phyloP scores from a whole-genome alignment of 2,113 vertebrate species.

The Sialia sialis region DNA sequence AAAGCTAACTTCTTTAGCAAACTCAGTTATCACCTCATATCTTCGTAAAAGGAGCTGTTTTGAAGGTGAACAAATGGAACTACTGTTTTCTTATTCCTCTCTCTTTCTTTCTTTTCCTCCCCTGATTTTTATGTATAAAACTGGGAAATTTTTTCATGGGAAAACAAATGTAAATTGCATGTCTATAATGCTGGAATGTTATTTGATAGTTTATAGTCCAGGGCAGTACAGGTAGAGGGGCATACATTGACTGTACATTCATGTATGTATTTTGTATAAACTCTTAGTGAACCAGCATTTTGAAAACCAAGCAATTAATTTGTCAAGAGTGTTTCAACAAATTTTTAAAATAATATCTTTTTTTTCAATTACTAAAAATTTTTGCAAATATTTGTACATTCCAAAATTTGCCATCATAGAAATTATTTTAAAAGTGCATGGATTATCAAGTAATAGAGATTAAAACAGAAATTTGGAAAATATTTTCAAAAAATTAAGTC shows the following conservation, averaged over 20 bases:
- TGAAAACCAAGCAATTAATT: not conserved
- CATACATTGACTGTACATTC: not conserved
- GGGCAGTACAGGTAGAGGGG: not conserved
- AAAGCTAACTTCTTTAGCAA: not conserved
- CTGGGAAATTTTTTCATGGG: too few relatives aligned
- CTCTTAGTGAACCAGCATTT: not conserved
- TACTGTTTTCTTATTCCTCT: not conserved
- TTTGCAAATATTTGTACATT: not conserved
- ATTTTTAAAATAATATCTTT: not conserved
- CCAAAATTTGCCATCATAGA: not conserved
- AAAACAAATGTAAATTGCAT: not conserved
- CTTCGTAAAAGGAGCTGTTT: not conserved
- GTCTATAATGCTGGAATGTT: not conserved
- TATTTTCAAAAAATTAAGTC: fast-evolving
- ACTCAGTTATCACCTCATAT: not conserved
- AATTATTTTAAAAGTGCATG: not conserved
- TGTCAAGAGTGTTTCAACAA: not conserved
- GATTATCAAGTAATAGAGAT: not conserved
- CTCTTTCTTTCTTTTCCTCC: not conserved
- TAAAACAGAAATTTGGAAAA: not conserved
- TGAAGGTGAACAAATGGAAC: not conserved
- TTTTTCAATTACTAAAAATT: not conserved
- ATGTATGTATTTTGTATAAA: not conserved
- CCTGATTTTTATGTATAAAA: not conserved
- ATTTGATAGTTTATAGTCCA: not conserved